These are phyloP conservation scores for Panopea generosa DNA, from an alignment of 2,888 invertebrate genomes.

Conservation along the genomic window DNA sequence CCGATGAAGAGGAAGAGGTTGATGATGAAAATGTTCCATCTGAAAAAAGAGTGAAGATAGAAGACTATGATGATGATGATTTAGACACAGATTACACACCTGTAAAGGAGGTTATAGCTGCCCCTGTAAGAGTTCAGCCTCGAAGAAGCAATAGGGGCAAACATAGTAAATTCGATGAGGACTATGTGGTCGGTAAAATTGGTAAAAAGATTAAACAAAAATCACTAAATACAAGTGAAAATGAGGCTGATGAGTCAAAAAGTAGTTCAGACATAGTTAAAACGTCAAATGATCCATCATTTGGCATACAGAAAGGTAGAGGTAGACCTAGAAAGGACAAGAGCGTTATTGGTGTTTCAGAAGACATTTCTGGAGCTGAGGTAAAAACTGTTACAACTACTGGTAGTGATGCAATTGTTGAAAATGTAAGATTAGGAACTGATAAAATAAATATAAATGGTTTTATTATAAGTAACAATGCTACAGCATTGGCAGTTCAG, in stretches of 20 bases:
- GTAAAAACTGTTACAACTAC: no score
- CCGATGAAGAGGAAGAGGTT: conserved; percentile 17
- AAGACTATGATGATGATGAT: conserved; percentile 20
- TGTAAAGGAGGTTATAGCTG: conserved; percentile 20
- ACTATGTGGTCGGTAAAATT: conserved; percentile 56
- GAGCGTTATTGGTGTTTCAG: background rate
- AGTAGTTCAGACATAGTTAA: no score
- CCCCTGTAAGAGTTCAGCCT: conserved; percentile 64
- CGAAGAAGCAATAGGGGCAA: conserved; percentile 67
- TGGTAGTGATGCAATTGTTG: no score
- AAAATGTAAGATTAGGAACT: no score
- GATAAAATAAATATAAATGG: no score
- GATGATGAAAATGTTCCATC: background rate
- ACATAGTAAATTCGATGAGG: conserved; percentile 59
- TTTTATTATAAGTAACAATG: no score
- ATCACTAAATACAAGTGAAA: conserved; percentile 4
- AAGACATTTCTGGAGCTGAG: no score
- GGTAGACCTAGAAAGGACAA: background rate
- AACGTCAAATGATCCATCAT: no score
- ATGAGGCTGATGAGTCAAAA: conserved; percentile 11
- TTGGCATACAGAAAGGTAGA: no score
- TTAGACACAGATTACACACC: conserved; percentile 61
- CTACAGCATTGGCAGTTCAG: no score
- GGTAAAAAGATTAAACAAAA: background rate
- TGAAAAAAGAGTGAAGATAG: background rate